phyloP scores from a whole-genome alignment of 1,140 invertebrate species.

The Drosophila dunni region DNA sequence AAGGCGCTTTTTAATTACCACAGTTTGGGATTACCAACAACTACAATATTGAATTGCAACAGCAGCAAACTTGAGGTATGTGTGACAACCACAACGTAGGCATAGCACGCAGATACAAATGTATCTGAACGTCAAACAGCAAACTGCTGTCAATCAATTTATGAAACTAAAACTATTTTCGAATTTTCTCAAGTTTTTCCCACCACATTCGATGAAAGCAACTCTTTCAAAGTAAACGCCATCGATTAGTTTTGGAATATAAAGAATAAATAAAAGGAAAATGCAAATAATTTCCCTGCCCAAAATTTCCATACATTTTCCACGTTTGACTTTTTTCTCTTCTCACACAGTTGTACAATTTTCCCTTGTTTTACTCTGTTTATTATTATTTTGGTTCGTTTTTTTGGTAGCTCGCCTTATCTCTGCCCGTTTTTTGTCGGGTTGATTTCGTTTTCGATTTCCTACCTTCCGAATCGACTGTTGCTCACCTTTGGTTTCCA shows the following conservation, averaged over 20 bases:
- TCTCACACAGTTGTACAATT: slow-evolving; percentile 25
- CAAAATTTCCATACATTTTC: slow-evolving; percentile 13
- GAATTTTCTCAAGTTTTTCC: background rate
- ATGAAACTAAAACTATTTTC: slow-evolving; percentile 13
- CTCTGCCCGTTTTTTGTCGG: slow-evolving; percentile 19
- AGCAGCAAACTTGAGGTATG: slow-evolving; percentile 40
- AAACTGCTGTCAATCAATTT: slow-evolving; percentile 19
- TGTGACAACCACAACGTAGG: slow-evolving; percentile 5
- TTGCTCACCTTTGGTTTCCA: slow-evolving; percentile 63
- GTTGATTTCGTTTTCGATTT: slow-evolving; percentile 58
- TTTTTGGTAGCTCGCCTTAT: slow-evolving; percentile 45
- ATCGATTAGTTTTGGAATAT: slow-evolving; percentile 1
- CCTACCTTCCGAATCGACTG: slow-evolving; percentile 46
- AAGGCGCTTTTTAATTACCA: slow-evolving; percentile 76
- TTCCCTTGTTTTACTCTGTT: slow-evolving; percentile 10
- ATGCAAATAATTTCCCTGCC: background rate
- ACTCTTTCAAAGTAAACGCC: background rate
- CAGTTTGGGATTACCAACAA: slow-evolving; percentile 63
- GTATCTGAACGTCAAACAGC: slow-evolving; percentile 12
- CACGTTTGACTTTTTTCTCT: background rate
- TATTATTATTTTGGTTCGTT: slow-evolving; percentile 10
- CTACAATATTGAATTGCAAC: slow-evolving; percentile 9
- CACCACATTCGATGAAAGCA: background rate
- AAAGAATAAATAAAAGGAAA: background rate
- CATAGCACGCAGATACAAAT: slow-evolving; percentile 27